Percentiles rank a stretch among this genome's conserved stretches.
Evolutionary conservation across 2,888 invertebrate species (phyloP).

Genomic region (Nesidiocoris tenuis): DNA sequence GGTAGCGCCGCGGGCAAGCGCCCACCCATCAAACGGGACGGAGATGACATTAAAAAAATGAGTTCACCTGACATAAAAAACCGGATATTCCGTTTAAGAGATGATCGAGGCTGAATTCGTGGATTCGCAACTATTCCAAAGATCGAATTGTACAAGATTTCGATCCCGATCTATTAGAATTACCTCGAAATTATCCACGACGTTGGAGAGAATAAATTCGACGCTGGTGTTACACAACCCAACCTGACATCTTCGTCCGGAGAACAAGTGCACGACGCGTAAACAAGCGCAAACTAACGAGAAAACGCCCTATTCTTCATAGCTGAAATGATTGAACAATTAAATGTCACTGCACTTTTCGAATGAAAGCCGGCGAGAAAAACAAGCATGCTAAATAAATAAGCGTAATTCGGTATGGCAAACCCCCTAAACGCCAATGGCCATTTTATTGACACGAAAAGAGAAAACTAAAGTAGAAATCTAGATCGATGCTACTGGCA

Average conservation of each 20-base stretch:
- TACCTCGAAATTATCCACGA: not conserved
- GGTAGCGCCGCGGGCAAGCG: conserved; percentile 17
- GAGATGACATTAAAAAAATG: conserved; percentile 27
- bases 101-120: not conserved
- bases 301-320: no score
- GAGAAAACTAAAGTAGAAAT: not conserved
- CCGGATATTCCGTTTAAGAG: not conserved
- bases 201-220: conserved; percentile 6
- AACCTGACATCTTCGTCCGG: conserved; percentile 35
- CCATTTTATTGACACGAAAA: conserved; percentile 9
- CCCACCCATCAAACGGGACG: conserved; percentile 35
- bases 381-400: no score
- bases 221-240: conserved; percentile 40
- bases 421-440: conserved; percentile 1
- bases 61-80: conserved; percentile 25
- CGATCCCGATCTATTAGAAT: not conserved
- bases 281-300: conserved; percentile 21
- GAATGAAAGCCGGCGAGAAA: no score
- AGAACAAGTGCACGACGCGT: conserved; percentile 38
- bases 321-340: no score
- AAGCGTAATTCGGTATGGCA: not conserved
- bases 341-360: no score
- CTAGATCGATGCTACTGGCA: conserved; percentile 33
- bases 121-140: not conserved
- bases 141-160: not conserved